Conservation (phyloP, 2,797 vertebrate species). For the Labeo calbasu region DNA sequence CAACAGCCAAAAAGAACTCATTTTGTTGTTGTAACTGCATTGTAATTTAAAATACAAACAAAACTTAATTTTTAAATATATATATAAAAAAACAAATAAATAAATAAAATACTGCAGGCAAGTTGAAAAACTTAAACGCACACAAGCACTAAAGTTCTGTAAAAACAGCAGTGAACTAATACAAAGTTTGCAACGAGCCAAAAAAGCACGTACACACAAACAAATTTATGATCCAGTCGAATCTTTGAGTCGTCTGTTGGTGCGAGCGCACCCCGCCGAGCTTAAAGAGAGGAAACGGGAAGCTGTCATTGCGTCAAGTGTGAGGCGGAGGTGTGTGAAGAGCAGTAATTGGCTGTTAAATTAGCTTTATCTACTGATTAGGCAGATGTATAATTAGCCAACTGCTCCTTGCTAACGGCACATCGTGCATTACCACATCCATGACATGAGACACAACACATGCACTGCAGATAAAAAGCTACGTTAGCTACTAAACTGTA, state of each 20-base stretch:
- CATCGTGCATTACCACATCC: slow-evolving; percentile 14
- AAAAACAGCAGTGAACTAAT: not conserved
- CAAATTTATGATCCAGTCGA: not conserved
- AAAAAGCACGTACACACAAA: not conserved
- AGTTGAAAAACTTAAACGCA: not conserved
- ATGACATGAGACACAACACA: not conserved
- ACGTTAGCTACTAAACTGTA: slow-evolving; percentile 6
- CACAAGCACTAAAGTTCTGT: not conserved
- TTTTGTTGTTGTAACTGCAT: not conserved
- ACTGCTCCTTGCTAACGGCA: slow-evolving; percentile 41
- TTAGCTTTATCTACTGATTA: slow-evolving; percentile 53
- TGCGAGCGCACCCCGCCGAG: slow-evolving; percentile 29
- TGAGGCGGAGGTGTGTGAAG: slow-evolving; percentile 49
- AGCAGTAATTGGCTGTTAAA: slow-evolving; percentile 52
- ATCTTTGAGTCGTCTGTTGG: slow-evolving; percentile 7
- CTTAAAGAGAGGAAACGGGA: slow-evolving; percentile 33
- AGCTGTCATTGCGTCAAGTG: slow-evolving; percentile 17
- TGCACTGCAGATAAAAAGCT: slow-evolving; percentile 27
- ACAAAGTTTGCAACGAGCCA: not conserved
- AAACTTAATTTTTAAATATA: not conserved
- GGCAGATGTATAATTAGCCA: slow-evolving; percentile 52
- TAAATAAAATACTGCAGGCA: not conserved
- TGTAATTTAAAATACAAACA: not conserved
- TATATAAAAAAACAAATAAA: no score
- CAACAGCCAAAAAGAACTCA: not conserved